Conservation (phyloP, 2,888 invertebrate genomes). For the Chymomyza caudatula region DNA sequence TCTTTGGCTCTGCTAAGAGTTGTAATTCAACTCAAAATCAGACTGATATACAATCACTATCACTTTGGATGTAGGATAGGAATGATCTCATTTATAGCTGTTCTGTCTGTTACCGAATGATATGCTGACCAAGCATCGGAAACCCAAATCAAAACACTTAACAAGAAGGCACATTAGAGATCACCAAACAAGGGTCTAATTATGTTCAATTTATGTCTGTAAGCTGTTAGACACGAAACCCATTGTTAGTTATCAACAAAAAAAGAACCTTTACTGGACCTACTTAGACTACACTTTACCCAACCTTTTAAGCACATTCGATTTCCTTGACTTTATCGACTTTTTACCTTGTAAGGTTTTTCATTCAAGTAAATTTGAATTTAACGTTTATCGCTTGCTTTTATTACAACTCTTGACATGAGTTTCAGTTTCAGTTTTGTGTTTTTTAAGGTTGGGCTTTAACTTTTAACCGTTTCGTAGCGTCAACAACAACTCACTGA, state of each 20-base stretch:
- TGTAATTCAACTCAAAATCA: too few species aligned
- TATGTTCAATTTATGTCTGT: background rate
- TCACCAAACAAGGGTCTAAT: background rate
- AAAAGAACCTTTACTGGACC: background rate
- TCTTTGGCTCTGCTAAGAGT: too few species aligned
- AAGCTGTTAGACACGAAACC: background rate
- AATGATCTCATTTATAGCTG: too few species aligned
- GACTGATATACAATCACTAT: too few species aligned
- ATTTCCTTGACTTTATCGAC: background rate
- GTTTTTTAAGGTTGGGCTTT: conserved; percentile 19
- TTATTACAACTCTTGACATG: background rate
- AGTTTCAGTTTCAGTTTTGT: conserved; percentile 6
- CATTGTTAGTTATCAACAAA: background rate
- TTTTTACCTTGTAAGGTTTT: background rate
- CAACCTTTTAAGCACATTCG: background rate
- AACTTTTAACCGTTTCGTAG: conserved; percentile 27
- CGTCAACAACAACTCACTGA: conserved; percentile 33
- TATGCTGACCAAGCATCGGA: too few species aligned
- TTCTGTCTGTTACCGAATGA: too few species aligned
- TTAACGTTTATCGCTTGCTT: background rate
- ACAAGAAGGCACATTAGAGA: background rate
- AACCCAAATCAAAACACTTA: background rate
- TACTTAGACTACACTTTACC: background rate
- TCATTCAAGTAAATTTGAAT: background rate
- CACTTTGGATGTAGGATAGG: too few species aligned